phyloP scores from a whole-genome alignment of 2,113 vertebrate species.

The Xenopus laevis region DNA sequence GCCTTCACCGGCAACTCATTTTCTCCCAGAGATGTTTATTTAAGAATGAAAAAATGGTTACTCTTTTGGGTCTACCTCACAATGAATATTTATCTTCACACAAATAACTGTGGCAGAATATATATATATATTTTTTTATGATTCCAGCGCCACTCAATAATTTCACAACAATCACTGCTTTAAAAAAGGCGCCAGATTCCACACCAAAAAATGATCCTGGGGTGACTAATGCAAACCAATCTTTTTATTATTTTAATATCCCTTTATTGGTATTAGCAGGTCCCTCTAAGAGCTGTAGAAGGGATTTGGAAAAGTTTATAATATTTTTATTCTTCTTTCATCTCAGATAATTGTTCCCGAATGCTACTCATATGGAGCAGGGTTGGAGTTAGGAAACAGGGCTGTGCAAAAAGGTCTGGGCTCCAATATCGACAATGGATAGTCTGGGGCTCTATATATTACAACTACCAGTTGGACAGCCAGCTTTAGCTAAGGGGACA shows the following conservation, averaged over 20 bases:
- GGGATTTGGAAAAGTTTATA: neutral
- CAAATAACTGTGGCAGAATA: neutral
- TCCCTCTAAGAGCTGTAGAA: neutral
- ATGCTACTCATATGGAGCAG: too few relatives aligned
- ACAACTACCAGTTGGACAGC: too few relatives aligned
- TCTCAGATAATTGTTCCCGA: neutral
- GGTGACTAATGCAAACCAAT: neutral
- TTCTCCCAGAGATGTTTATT: neutral
- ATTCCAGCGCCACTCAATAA: neutral
- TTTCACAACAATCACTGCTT: neutral
- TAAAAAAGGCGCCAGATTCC: neutral
- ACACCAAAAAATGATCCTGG: neutral
- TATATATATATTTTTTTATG: neutral
- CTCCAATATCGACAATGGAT: too few relatives aligned
- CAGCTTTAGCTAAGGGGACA: too few relatives aligned
- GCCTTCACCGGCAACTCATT: neutral
- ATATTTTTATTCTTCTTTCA: neutral
- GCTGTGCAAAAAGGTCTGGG: too few relatives aligned
- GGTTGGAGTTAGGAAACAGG: too few relatives aligned
- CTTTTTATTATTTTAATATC: neutral
- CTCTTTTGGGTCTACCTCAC: neutral
- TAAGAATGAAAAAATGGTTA: neutral
- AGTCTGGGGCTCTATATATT: too few relatives aligned
- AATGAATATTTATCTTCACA: neutral
- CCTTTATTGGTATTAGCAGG: neutral